Percentiles rank a stretch among this genome's conserved stretches.
phyloP scores from a whole-genome alignment of 2,113 vertebrate species.

The Cryptomyrus ogoouensis region DNA sequence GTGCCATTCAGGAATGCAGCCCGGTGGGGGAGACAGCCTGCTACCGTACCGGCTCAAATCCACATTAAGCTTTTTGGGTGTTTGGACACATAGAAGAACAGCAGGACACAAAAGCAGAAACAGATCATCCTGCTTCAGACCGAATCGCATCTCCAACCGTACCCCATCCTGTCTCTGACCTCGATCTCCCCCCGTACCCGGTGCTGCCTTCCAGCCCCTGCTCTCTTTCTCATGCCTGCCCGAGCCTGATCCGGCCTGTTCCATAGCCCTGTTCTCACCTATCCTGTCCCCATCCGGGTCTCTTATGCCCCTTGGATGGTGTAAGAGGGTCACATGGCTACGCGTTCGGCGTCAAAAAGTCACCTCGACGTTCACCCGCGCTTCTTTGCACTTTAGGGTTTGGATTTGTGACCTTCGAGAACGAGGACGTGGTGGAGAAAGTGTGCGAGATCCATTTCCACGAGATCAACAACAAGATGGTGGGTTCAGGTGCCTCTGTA shows the following conservation, averaged over 20 bases:
- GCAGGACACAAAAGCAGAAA: not conserved
- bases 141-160: not conserved
- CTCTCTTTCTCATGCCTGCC: not conserved
- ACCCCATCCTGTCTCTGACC: not conserved
- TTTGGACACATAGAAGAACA: not conserved
- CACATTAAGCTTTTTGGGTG: not conserved
- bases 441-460: constrained; percentile 99
- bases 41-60: not conserved
- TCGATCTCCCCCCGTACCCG: not conserved
- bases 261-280: not conserved
- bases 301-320: not conserved
- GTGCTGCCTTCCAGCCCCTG: not conserved
- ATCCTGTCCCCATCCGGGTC: not conserved
- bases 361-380: not conserved
- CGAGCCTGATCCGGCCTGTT: not conserved
- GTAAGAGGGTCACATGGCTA: not conserved
- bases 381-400: constrained; percentile 53
- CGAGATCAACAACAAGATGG: constrained; percentile 99
- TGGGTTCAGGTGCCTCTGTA: constrained; percentile 39
- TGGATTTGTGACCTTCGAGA: constrained; percentile 92
- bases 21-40: not conserved
- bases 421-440: constrained; percentile 97
- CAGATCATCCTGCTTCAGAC: not conserved
- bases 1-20: not conserved
- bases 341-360: not conserved